These are phyloP conservation scores for Coilia nasus DNA, from an alignment of 2,797 vertebrate genomes.

Conservation along the genomic window DNA sequence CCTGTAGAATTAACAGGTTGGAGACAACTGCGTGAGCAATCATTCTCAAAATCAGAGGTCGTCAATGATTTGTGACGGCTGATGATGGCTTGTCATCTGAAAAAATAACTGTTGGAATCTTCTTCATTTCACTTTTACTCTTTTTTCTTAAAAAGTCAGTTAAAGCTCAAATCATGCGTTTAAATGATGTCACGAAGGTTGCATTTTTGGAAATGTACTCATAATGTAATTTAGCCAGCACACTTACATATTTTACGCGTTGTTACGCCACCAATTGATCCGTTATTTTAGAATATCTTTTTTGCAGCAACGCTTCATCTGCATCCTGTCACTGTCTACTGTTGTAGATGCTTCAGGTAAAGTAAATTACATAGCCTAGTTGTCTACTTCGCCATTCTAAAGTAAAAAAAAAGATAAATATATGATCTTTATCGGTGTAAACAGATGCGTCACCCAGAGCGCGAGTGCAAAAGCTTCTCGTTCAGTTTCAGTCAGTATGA, in stretches of 20 bases:
- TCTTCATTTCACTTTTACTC: background rate
- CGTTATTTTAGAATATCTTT: background rate
- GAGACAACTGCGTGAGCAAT: slow-evolving; percentile 20
- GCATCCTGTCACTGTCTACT: background rate
- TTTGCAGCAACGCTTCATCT: background rate
- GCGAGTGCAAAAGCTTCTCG: slow-evolving; percentile 2
- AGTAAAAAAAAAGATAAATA: background rate
- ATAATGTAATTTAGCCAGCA: background rate
- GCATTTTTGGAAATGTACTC: background rate
- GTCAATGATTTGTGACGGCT: slow-evolving; percentile 34
- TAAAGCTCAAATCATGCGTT: background rate
- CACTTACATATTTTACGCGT: background rate
- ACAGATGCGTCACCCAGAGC: background rate
- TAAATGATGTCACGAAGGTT: background rate
- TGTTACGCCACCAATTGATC: background rate
- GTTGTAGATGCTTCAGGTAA: background rate
- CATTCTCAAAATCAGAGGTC: slow-evolving; percentile 16
- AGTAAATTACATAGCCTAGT: background rate
- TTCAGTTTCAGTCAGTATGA: slow-evolving; percentile 11
- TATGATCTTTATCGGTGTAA: slow-evolving; percentile 9
- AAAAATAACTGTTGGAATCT: slow-evolving; percentile 41
- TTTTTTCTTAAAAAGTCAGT: background rate
- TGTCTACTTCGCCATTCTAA: slow-evolving; percentile 15
- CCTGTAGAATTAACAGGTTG: slow-evolving; percentile 26
- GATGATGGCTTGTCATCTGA: slow-evolving; percentile 23